These are phyloP conservation scores for Oryctolagus cuniculus DNA, from an alignment of 2,113 vertebrate species.

Conservation along the genomic window DNA sequence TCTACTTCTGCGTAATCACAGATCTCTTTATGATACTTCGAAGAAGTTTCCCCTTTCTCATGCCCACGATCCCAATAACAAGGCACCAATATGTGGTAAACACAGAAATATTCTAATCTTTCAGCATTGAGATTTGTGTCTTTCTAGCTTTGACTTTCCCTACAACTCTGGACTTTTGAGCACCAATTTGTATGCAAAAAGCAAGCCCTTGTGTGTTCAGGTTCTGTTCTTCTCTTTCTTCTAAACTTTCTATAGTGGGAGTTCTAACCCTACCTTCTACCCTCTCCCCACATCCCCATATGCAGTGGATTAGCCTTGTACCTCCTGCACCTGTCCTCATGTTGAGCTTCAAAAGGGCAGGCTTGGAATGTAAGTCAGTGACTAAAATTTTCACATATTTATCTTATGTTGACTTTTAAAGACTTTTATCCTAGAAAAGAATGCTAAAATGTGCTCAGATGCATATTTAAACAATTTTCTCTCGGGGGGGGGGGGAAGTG, in stretches of 20 bases:
- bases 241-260: background rate
- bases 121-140: background rate
- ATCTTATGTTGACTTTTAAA: background rate
- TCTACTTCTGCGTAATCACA: background rate
- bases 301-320: rapidly evolving
- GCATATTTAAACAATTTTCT: background rate
- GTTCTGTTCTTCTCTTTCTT: background rate
- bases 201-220: background rate
- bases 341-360: background rate
- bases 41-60: background rate
- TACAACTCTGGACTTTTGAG: background rate
- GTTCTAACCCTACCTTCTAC: rapidly evolving
- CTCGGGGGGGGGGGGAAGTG: background rate
- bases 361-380: rapidly evolving
- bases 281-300: background rate
- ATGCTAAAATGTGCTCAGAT: constrained; percentile 1
- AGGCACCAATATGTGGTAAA: background rate
- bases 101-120: background rate
- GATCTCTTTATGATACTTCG: background rate
- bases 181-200: background rate
- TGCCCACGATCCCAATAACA: background rate
- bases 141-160: background rate
- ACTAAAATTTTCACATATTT: background rate
- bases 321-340: no score
- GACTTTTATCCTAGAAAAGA: background rate